These are phyloP conservation scores for Microctonus hyperodae DNA, from an alignment of 2,888 invertebrate species.

Conservation along the genomic window DNA sequence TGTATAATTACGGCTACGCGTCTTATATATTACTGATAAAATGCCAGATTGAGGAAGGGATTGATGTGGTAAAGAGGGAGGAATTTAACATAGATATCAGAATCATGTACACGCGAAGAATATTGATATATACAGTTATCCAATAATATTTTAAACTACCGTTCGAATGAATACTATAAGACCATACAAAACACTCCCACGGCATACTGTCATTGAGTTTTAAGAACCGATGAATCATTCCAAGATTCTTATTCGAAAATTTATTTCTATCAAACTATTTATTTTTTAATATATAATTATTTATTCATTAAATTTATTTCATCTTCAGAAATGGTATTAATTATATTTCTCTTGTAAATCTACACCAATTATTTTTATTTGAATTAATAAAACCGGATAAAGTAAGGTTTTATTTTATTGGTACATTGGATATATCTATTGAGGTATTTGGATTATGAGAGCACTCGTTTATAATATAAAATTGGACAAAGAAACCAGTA, in stretches of 20 bases:
- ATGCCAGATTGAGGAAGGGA: no score
- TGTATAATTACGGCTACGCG: no score
- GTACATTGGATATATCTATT: no score
- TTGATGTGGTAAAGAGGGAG: no score
- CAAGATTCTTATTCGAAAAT: background rate
- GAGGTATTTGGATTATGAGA: slow-evolving; percentile 21
- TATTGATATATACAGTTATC: slow-evolving; percentile 9
- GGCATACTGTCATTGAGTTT: background rate
- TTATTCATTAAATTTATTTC: background rate
- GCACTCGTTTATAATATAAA: slow-evolving; percentile 25
- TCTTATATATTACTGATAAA: no score
- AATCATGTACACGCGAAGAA: background rate
- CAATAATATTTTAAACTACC: slow-evolving; percentile 15
- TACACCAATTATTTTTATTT: no score
- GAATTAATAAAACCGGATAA: no score
- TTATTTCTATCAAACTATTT: background rate
- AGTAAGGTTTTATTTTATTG: background rate
- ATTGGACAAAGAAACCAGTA: slow-evolving; percentile 2
- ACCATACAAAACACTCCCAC: slow-evolving; percentile 5
- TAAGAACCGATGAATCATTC: background rate
- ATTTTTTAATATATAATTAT: background rate
- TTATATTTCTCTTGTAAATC: no score
- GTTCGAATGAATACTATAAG: slow-evolving; percentile 1
- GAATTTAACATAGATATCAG: background rate
- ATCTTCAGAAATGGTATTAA: no score